Conservation (phyloP, 2,113 vertebrate genomes). For the Zosterops hypoxanthus region DNA sequence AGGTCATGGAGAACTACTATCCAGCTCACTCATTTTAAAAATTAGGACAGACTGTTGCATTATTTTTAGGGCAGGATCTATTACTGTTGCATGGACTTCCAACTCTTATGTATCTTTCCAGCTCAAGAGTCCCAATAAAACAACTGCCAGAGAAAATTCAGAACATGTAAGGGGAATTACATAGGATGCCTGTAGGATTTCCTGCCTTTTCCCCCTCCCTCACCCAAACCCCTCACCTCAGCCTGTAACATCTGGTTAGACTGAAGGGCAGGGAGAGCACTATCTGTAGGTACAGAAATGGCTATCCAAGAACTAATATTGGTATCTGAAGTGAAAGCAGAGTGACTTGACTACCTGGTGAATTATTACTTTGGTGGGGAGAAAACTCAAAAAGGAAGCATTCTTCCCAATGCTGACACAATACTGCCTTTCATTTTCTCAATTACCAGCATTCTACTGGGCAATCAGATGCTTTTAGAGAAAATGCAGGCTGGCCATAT, state of each 20-base stretch:
- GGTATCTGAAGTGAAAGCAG: neutral
- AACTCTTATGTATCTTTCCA: neutral
- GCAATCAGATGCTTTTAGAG: neutral
- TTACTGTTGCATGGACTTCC: neutral
- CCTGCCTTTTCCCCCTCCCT: neutral
- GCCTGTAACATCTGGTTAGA: neutral
- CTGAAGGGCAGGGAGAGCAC: neutral
- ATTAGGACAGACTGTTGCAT: neutral
- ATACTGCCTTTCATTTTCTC: neutral
- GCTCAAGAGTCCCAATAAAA: neutral
- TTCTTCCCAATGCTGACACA: neutral
- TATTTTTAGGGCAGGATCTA: neutral
- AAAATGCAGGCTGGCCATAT: neutral
- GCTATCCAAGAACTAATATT: neutral
- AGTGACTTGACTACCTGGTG: neutral
- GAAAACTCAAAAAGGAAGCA: neutral
- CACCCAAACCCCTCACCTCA: accelerated
- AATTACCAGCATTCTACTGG: neutral
- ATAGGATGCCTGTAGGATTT: neutral
- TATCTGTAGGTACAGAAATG: neutral
- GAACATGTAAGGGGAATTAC: neutral
- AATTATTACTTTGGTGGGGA: neutral
- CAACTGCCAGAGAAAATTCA: neutral
- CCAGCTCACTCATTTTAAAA: neutral
- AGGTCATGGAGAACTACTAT: neutral